Base-by-base conservation (phyloP, 2,113 vertebrate species). In the Lucifuga dentata region DNA sequence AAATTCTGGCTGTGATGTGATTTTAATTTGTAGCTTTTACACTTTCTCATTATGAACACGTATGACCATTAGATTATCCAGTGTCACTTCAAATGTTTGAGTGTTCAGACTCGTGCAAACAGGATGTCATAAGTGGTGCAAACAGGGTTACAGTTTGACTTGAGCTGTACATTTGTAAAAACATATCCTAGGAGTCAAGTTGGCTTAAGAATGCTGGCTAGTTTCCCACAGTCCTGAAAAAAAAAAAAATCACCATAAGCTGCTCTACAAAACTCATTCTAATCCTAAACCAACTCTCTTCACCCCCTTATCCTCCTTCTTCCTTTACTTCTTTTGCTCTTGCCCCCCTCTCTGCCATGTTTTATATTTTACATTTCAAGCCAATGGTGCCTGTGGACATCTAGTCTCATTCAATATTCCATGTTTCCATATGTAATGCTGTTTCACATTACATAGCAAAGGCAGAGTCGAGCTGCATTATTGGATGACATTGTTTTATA, bases 291-390 rank as follows among this genome's bases (percentile, higher is more conserved):
- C 73, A 82, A 59, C 59, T 51, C 55, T 55, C 57, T 57, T 45
- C n/a, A n/a, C n/a, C 38, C 58, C n/a, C 48, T 40, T 21, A 5
- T 4, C 39, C 23, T 46, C 8, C 57, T 40, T 13, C 12, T 40
- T 43, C 20, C 39, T n/a, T 23, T 17, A n/a, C 45, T 36, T 48
- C 58, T 45, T 33, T 50, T 23, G 39, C 35, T 13, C 41, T 11
- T 20, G 35, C 23, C 24, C 32, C 21, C 41, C 44, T 57, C 29
- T 53, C 32, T 36, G 83, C 81, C 56, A 63, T 68, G 58, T 87
- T 86, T 82, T 81, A 78, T 81, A 69, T 69, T 85, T 73, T 73
- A 76, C 70, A 80, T 87, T 88, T 73, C 79, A 71, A 77, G 38
- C 70, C 3, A 2, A 78, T 49, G 79, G 75, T 66, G 85, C 77